Conservation (phyloP, 2,888 invertebrate genomes). For the Lasioglossum oenotherae region DNA sequence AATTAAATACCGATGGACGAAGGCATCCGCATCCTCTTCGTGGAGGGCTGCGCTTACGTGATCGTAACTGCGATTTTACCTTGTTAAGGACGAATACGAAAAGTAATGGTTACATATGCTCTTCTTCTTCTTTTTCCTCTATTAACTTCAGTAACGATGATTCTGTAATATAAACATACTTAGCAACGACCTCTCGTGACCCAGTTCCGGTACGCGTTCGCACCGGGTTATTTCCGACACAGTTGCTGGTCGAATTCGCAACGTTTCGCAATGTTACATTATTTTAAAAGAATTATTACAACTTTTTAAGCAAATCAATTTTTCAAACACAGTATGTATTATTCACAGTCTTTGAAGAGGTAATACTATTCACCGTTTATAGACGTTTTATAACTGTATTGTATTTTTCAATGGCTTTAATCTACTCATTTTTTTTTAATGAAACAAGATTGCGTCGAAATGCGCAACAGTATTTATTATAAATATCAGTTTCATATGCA, state of each 20-base stretch:
- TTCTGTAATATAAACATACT: not conserved
- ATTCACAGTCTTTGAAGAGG: no score
- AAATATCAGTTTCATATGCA: no score
- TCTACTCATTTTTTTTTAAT: no score
- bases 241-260: not conserved
- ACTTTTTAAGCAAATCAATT: no score
- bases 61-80: constrained; percentile 37
- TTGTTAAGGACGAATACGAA: constrained; percentile 12
- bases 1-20: constrained; percentile 68
- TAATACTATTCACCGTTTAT: no score
- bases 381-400: no score
- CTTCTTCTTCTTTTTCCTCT: not conserved
- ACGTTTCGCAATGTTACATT: not conserved
- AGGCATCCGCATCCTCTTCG: constrained; percentile 45
- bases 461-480: no score
- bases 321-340: no score
- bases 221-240: not conserved
- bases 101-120: not conserved
- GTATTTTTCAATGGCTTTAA: no score
- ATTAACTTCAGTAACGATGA: not conserved
- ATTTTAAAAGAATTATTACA: not conserved
- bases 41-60: constrained; percentile 36
- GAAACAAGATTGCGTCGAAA: no score
- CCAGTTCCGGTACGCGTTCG: not conserved
- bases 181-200: not conserved